Evolutionary conservation across 1,140 invertebrate species (phyloP), one percentile per base, ranked within the genome.

Genomic region (Drosophila leontia): DNA sequence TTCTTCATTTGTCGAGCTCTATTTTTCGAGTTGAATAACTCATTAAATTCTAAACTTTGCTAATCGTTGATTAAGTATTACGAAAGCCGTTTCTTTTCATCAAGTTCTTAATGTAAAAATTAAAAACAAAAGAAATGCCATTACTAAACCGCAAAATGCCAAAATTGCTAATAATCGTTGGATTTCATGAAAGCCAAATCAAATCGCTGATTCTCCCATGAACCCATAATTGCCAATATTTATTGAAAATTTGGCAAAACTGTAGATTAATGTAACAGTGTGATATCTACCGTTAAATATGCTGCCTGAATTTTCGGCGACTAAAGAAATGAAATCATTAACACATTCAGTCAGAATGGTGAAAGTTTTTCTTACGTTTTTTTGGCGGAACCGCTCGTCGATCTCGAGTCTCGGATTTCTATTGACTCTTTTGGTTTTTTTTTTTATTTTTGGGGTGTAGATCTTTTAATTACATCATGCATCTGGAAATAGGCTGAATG

Each of bases 271-370:
- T 80, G 61, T 41, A 48, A 39, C 55, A 60, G 42, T 69, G 68
- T 72, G 67, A 72, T 13, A 32, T 60, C 37, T 59, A 35, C 44
- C 67, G 55, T 50, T 72, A 59, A 59, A 44, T 45, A 47, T 17
- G 63, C 61, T 29, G 62, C 59, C 58, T 35, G 51, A 55, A 37
- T 55, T 50, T 45, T 71, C 23, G 34, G 60, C 58, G 77, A 85
- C 75, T 58, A 64, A 81, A 74, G 68, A 79, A 87, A 87, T 83
- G 81, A 78, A 72, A 55, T 82, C 78, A 69, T 77, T 82, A 82
- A 61, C 79, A 64, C 82, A 86, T 87, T 78, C 83, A 86, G 83
- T 78, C 83, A 86, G 83, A 86, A 87, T 87, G 84, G 83, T 82
- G 83, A 86, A 86, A 86, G 83, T 86, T 86, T 86, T 51, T 51